Conservation (phyloP, 2,888 invertebrate species). For the Nasonia oneida region DNA sequence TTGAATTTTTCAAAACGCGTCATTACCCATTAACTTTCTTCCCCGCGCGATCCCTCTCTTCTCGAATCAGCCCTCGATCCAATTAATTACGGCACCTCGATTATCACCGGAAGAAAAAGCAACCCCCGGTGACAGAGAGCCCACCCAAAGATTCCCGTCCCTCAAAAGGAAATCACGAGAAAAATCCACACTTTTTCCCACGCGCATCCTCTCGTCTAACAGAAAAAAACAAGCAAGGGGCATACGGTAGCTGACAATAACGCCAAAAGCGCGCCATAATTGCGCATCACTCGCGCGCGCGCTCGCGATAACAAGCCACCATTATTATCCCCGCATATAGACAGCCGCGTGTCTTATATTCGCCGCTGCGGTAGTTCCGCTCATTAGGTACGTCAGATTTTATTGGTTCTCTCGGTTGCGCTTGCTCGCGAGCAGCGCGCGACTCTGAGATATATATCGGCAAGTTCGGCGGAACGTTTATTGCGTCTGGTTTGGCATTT, state of each 20-base stretch:
- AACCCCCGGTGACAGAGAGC: neutral
- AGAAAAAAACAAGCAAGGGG: neutral
- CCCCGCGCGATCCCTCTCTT: neutral
- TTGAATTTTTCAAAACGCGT: conserved; percentile 5
- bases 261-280: conserved; percentile 41
- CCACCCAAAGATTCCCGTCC: neutral
- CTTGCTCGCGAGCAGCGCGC: neutral
- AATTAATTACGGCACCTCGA: neutral
- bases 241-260: conserved; percentile 19
- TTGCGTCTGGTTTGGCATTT: conserved; percentile 52
- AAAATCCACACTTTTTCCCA: neutral
- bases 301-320: conserved; percentile 37
- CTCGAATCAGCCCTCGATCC: neutral
- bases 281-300: conserved; percentile 19
- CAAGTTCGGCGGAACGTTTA: conserved; percentile 49
- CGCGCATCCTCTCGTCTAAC: neutral
- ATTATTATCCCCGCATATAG: conserved; percentile 52
- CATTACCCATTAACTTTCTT: neutral
- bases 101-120: neutral
- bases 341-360: neutral
- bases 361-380: conserved; percentile 44
- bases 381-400: conserved; percentile 54
- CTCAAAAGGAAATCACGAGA: neutral
- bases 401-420: conserved; percentile 47
- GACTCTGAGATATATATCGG: conserved; percentile 50